Evolutionary conservation across 2,113 vertebrate genomes (phyloP), one percentile per base, ranked within the genome.

Genomic region (Amphiprion percula): DNA sequence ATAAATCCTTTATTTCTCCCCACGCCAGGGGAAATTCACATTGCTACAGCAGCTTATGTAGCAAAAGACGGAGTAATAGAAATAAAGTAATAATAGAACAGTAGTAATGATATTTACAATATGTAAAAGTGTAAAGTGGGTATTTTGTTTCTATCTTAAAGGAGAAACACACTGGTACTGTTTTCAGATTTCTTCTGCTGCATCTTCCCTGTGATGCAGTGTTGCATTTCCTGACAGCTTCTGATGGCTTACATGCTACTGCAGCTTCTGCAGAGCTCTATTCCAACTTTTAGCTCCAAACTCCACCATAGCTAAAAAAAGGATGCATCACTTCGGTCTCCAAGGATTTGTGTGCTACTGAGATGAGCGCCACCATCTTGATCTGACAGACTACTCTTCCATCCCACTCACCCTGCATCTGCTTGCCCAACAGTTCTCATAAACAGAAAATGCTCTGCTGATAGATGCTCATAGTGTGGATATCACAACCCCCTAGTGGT

Each of bases 381-480:
- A 76, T 79, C 73, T 21, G 24, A 79, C 63, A 76, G 78, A 79
- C 68, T 61, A 24, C 68, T 86, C 77, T 82, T 86, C 78, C 84
- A 80, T 74, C 33, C 56, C 39, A 23, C 79, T 78, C 68, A 80
- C 68, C 82, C 60, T 68, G 70, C 68, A 89, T 79, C 59, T 80
- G 55, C 69, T 66, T 59, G 61, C 68, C 65, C 39, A 69, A 76
- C 58, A 65, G 14, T 28, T n/a, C 59, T 24, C 46, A 56, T 56
- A 74, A n/a, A 33, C 47, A 63, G 56, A 60, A 53, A 66, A 58
- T 23, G 23, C 55, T 37, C 28, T 16, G 24, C 50, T 24, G 62
- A 59, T 21, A 21, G 21, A 21, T 60, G 68, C 50, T 68, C 74
- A 60, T 49, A 73, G 60, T 5, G 9, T 53, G 60, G 76, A 39